phyloP scores from a whole-genome alignment of 2,797 vertebrate species.

The Nannoperca australis region DNA sequence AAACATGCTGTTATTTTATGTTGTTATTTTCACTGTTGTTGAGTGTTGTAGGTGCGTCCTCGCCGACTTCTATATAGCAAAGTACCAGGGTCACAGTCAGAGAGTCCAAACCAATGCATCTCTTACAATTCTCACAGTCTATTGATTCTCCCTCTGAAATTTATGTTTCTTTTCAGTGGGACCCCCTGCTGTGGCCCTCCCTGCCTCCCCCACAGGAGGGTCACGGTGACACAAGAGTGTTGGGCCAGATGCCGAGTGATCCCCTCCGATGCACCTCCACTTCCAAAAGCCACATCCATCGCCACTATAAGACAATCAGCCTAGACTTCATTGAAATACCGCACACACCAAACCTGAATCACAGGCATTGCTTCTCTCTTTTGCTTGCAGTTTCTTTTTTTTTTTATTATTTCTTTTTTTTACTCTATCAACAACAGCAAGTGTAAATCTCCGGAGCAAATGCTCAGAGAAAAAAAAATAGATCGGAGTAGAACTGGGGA shows the following conservation, averaged over 20 bases:
- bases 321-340: slow-evolving; percentile 71
- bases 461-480: slow-evolving; percentile 54
- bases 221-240: slow-evolving; percentile 87
- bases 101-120: slow-evolving; percentile 81
- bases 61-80: slow-evolving; percentile 55
- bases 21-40: slow-evolving; percentile 49
- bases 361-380: slow-evolving; percentile 56
- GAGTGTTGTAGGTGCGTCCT: slow-evolving; percentile 35
- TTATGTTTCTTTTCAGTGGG: slow-evolving; percentile 85
- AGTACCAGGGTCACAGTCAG: slow-evolving; percentile 71
- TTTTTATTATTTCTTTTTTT: slow-evolving; percentile 53
- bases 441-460: slow-evolving; percentile 80
- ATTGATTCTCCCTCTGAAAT: slow-evolving; percentile 89
- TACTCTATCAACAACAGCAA: slow-evolving; percentile 67
- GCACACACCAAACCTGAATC: slow-evolving; percentile 76
- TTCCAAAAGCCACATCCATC: slow-evolving; percentile 80
- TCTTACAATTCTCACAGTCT: slow-evolving; percentile 83
- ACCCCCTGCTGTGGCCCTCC: slow-evolving; percentile 84
- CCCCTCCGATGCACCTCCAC: slow-evolving; percentile 84
- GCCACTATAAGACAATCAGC: slow-evolving; percentile 73
- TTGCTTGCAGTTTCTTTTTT: slow-evolving; percentile 39
- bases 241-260: slow-evolving; percentile 87
- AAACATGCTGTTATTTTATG: slow-evolving; percentile 46
- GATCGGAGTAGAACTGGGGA: slow-evolving; percentile 61
- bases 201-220: slow-evolving; percentile 83